Percentiles rank a stretch among this genome's conserved stretches.
phyloP scores from a whole-genome alignment of 2,888 invertebrate genomes.

The Watsonalla cultraria region DNA sequence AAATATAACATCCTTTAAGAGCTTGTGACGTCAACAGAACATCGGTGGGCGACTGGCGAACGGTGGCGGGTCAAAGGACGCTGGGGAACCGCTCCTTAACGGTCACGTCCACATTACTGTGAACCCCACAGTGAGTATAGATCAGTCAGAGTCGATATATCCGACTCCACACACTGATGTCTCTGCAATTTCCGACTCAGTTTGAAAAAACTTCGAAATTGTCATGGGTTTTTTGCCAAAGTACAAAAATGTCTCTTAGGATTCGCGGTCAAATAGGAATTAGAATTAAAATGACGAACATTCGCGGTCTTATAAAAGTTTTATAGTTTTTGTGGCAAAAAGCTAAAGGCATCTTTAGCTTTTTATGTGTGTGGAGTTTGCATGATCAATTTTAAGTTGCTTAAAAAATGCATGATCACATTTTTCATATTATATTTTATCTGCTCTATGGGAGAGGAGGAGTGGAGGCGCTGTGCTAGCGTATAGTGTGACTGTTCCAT shows the following conservation, averaged over 20 bases:
- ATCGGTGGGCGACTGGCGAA: slow-evolving; percentile 58
- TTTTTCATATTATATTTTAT: too few species aligned
- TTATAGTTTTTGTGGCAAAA: background rate
- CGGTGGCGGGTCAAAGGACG: slow-evolving; percentile 53
- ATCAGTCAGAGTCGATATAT: background rate
- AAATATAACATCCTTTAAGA: slow-evolving; percentile 10
- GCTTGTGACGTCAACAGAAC: slow-evolving; percentile 33
- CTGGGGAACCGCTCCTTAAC: slow-evolving; percentile 74
- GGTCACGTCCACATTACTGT: slow-evolving; percentile 82
- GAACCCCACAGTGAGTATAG: slow-evolving; percentile 80
- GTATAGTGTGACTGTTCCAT: too few species aligned
- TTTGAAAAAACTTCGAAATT: too few species aligned
- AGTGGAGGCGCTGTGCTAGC: too few species aligned
- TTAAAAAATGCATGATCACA: too few species aligned
- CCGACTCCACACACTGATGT: background rate
- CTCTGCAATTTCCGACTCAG: too few species aligned
- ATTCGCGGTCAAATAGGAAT: too few species aligned
- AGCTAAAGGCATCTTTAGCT: background rate
- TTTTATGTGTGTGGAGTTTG: background rate
- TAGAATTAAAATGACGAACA: too few species aligned
- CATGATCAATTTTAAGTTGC: background rate
- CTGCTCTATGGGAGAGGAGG: too few species aligned
- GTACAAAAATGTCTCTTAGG: too few species aligned
- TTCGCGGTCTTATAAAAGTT: too few species aligned
- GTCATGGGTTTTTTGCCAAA: too few species aligned